A percentile compares a stretch with the other conserved stretches of the same genome.
phyloP scores from a whole-genome alignment of 2,888 invertebrate species.

The Priocnemis perturbator region DNA sequence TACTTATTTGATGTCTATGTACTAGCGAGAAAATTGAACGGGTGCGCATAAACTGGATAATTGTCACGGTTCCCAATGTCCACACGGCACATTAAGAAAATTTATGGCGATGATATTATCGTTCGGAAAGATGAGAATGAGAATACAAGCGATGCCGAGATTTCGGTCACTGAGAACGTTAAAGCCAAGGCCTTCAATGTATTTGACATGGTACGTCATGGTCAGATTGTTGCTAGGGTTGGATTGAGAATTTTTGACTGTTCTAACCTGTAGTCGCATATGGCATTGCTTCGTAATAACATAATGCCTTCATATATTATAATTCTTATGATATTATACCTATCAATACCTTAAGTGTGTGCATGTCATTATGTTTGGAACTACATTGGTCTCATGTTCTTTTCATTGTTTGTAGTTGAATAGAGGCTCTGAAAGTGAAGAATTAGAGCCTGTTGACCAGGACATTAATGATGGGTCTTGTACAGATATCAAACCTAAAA shows the following conservation, averaged over 20 bases:
- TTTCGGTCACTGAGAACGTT: constrained; percentile 76
- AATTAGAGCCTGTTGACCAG: background rate
- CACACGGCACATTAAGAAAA: constrained; percentile 81
- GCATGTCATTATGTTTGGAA: too few species aligned
- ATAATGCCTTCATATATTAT: too few species aligned
- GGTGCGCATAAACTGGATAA: too few species aligned
- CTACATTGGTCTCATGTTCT: too few species aligned
- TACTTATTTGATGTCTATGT: too few species aligned
- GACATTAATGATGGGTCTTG: constrained; percentile 64
- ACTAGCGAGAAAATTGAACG: too few species aligned
- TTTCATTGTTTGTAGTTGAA: constrained; percentile 77
- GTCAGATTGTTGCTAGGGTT: background rate
- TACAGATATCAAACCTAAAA: constrained; percentile 77
- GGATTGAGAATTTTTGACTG: too few species aligned
- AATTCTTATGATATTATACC: too few species aligned
- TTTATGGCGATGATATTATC: constrained; percentile 79
- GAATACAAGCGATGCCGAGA: constrained; percentile 78
- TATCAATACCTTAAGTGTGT: too few species aligned
- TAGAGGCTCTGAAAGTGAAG: constrained; percentile 82
- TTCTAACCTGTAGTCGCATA: too few species aligned
- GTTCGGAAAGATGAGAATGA: constrained; percentile 76
- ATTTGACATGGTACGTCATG: constrained; percentile 82
- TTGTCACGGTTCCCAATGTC: constrained; percentile 76
- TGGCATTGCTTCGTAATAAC: too few species aligned
- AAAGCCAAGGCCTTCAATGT: constrained; percentile 80